These are phyloP conservation scores for Lagopus leucura DNA, from an alignment of 2,113 vertebrate genomes.

Conservation along the genomic window DNA sequence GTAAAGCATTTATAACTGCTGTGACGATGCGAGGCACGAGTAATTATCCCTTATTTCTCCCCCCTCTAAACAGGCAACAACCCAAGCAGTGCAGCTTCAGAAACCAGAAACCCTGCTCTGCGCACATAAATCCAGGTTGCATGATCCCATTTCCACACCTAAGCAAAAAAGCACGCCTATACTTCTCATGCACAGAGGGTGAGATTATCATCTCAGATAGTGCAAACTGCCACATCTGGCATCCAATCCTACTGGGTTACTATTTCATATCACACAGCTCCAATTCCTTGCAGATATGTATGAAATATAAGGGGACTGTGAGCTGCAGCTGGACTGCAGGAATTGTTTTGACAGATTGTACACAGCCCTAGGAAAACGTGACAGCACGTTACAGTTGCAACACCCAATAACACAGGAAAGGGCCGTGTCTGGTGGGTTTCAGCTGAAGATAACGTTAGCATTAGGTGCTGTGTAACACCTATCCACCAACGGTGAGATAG, in stretches of 20 bases:
- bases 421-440: not conserved
- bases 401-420: not conserved
- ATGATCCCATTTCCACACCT: constrained; percentile 42
- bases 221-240: constrained; percentile 43
- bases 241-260: constrained; percentile 25
- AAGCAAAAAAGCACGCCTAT: not conserved
- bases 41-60: not conserved
- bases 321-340: constrained; percentile 16
- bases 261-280: constrained; percentile 43
- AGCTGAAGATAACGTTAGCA: not conserved
- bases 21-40: constrained; percentile 20
- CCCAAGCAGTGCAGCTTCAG: not conserved
- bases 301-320: not conserved
- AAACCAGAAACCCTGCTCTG: not conserved
- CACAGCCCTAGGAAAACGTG: constrained; percentile 28
- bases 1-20: constrained; percentile 46
- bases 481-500: not conserved
- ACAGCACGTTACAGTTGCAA: not conserved
- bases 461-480: not conserved
- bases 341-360: constrained; percentile 62
- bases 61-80: not conserved
- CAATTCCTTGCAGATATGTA: not conserved
- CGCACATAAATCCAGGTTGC: constrained; percentile 11
- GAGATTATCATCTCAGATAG: constrained; percentile 63
- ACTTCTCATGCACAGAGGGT: constrained; percentile 19